These are phyloP conservation scores for Acrossocheilus wenchowensis DNA, from an alignment of 2,797 vertebrate genomes.

Conservation along the genomic window DNA sequence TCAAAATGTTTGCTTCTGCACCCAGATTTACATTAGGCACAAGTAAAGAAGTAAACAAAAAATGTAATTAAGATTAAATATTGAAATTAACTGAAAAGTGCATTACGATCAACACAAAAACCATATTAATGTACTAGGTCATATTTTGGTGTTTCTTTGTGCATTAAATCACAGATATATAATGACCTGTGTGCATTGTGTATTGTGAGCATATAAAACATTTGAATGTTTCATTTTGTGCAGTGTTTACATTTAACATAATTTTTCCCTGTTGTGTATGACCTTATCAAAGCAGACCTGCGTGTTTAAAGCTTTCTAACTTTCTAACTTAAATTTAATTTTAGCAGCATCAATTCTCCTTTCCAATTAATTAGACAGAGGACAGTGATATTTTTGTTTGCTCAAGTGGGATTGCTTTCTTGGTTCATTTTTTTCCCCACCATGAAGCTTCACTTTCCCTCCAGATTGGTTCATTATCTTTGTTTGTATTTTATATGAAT, in stretches of 20 bases:
- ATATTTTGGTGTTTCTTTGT: not conserved
- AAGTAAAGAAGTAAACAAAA: not conserved
- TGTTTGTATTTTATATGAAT: conserved; percentile 46
- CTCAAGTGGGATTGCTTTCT: conserved; percentile 10
- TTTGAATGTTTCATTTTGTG: not conserved
- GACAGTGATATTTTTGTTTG: not conserved
- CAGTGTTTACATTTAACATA: not conserved
- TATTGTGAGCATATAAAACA: not conserved
- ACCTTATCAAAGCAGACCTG: not conserved
- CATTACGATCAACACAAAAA: not conserved
- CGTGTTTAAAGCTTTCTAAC: not conserved
- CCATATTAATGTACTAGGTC: not conserved
- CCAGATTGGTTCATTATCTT: conserved; percentile 43
- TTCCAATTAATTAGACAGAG: not conserved
- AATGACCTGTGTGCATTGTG: not conserved
- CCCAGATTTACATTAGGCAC: too few species aligned
- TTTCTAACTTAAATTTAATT: too few species aligned
- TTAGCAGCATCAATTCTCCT: not conserved
- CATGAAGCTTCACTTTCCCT: conserved; percentile 25
- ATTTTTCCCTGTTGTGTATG: not conserved
- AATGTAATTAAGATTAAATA: not conserved
- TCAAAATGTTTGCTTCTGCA: not conserved
- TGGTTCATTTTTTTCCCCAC: not conserved
- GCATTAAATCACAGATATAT: not conserved
- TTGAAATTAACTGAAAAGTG: not conserved